A percentile compares a stretch with the other conserved stretches of the same genome.
Conservation (phyloP, 2,797 vertebrate genomes). For the Rousettus madagascariensis region DNA sequence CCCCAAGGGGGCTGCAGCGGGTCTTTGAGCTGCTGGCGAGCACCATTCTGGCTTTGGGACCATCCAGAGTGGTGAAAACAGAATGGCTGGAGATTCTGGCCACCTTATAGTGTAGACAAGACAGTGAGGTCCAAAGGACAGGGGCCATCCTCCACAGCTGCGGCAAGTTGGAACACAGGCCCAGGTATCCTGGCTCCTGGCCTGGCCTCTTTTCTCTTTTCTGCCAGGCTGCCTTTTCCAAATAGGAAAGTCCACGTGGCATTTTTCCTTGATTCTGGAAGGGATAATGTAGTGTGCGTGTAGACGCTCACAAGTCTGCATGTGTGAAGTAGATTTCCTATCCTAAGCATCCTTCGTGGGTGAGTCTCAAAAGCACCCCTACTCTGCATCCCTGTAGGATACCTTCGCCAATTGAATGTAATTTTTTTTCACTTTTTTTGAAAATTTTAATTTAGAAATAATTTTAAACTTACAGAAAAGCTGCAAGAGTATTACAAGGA, state of each 20-base stretch:
- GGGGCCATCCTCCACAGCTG: not conserved
- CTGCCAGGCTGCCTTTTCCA: conserved; percentile 55
- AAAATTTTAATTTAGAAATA: not conserved
- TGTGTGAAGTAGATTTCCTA: not conserved
- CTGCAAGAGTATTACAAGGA: not conserved
- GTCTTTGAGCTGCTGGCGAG: conserved; percentile 54
- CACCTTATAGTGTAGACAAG: not conserved
- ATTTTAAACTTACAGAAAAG: not conserved
- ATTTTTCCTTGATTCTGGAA: not conserved
- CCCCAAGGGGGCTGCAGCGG: conserved; percentile 9
- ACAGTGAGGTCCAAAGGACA: not conserved
- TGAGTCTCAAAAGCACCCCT: not conserved
- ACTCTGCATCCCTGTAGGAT: not conserved
- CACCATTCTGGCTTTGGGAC: not conserved
- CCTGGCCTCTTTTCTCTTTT: conserved; percentile 25
- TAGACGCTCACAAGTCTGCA: not conserved
- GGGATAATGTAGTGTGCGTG: not conserved
- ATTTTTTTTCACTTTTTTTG: not conserved
- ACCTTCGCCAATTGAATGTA: not conserved
- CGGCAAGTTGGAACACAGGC: not conserved
- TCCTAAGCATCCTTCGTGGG: not conserved
- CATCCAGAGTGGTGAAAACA: conserved; percentile 45
- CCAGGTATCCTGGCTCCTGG: conserved; percentile 62
- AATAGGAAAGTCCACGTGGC: conserved; percentile 56
- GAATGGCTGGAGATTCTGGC: not conserved